A percentile compares a stretch with the other conserved stretches of the same genome.
Conservation (phyloP, 53 echinoderm and acorn worm genomes). For the Holothuria scabra region DNA sequence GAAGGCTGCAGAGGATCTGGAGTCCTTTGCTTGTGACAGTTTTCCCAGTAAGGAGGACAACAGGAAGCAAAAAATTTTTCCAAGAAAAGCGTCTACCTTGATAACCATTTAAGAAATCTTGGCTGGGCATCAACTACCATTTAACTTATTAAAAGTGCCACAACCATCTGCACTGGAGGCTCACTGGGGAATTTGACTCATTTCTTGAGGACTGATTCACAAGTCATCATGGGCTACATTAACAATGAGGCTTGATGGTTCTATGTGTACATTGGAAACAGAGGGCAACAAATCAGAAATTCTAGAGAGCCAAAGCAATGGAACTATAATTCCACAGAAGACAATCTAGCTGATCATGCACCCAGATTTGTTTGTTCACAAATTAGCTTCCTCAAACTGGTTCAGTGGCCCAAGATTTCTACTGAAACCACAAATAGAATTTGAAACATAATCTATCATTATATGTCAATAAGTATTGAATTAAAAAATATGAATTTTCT, state of each 20-base stretch:
- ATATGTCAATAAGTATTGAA: no score
- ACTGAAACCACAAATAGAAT: constrained; percentile 36
- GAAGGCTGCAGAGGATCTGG: no score
- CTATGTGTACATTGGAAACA: constrained; percentile 67
- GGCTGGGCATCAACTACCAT: constrained; percentile 10
- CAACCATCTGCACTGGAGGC: constrained; percentile 31
- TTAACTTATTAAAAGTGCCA: constrained; percentile 27
- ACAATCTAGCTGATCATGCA: constrained; percentile 63
- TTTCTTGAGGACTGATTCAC: constrained; percentile 66
- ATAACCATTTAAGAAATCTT: constrained; percentile 49
- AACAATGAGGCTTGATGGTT: constrained; percentile 56
- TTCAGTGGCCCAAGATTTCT: constrained; percentile 58
- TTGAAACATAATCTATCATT: constrained; percentile 30
- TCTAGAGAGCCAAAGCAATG: constrained; percentile 54
- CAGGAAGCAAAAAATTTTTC: background rate
- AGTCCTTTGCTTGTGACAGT: no score
- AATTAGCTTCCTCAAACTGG: constrained; percentile 37
- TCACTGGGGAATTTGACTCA: constrained; percentile 59
- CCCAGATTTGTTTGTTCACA: constrained; percentile 36
- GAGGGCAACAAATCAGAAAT: constrained; percentile 61
- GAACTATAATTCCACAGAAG: constrained; percentile 57
- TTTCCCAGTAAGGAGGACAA: no score
- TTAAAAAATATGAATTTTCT: no score
- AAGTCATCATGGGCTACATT: constrained; percentile 68
- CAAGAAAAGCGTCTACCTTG: constrained; percentile 49